Base-by-base conservation (phyloP, 2,888 invertebrate genomes). In the Drosophila fungiperda region DNA sequence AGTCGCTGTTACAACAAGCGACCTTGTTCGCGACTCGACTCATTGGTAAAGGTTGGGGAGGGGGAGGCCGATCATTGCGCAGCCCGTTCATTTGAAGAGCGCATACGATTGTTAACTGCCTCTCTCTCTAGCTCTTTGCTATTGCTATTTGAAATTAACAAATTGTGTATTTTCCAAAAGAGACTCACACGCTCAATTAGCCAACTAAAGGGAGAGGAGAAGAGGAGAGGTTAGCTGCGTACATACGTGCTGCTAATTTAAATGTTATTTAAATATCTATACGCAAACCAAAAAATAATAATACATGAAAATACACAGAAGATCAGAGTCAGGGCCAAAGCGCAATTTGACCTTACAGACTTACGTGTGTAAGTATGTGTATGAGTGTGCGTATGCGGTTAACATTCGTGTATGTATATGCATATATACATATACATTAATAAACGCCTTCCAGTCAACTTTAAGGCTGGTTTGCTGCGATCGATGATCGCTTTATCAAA, bases 301-400 rank as follows among this genome's bases (percentile, higher is more conserved):
- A 68, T 66, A 73, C 74, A 70, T 57, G 65, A 75, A 76, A 74
- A 83, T 61, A 82, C 73, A 87, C 87, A 87, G 82, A 83, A 90
- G 91, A 91, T 89, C 91, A 91, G 90, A 90, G 90, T 90, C 90
- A 90, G 85, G 90, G 90, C 68, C 84, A 80, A 50, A 68, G 73
- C 73, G 62, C 78, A 76, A 78, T 63, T 83, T 86, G 90, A 84
- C 83, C 83, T 84, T 89, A 89, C 57, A 67, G 48, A 65, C 65
- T 60, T 78, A 61, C 40, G 40, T 52, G 20, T 63, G 38, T 66
- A 53, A 45, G 59, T 50, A 52, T 61, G 42, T 65, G 53, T 54
- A 52, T 57, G 45, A 45, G 38, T 53, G 49, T 48, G 38, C 42
- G 12, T 48, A 32, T 63, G 45, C 59, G 32, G 48, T 53, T 53